Conservation (phyloP, 2,888 invertebrate species). For the Seira musarum region DNA sequence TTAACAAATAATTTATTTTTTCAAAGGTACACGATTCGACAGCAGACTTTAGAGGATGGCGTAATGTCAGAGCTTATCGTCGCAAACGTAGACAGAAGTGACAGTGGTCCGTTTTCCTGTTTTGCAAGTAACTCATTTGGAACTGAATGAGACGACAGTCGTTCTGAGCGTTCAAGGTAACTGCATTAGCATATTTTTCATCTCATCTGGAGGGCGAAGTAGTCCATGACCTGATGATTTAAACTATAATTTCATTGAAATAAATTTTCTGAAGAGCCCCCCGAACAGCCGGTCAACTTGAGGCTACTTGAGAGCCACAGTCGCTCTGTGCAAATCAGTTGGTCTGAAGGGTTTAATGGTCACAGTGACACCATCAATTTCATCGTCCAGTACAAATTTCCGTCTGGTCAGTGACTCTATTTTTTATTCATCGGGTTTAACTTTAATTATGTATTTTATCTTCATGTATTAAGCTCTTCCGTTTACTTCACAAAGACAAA, state of each 20-base stretch:
- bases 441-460: too few relatives aligned
- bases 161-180: slow-evolving; percentile 96
- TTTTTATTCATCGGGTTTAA: too few relatives aligned
- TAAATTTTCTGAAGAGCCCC: too few relatives aligned
- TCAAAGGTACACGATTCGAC: slow-evolving; percentile 80
- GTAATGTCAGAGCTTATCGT: slow-evolving; percentile 90
- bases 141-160: slow-evolving; percentile 84
- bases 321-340: slow-evolving; percentile 89
- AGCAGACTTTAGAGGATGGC: slow-evolving; percentile 85
- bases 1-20: slow-evolving; percentile 17
- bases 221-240: too few relatives aligned
- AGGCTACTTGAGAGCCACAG: slow-evolving; percentile 93
- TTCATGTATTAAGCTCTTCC: too few relatives aligned
- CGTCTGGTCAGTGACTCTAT: too few relatives aligned
- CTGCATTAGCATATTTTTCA: slow-evolving; percentile 32
- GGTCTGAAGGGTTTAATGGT: slow-evolving; percentile 94
- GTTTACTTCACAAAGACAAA: too few relatives aligned
- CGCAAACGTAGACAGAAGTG: too few relatives aligned
- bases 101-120: slow-evolving; percentile 88
- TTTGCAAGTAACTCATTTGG: slow-evolving; percentile 92
- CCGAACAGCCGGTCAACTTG: slow-evolving; percentile 90
- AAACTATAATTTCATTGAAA: too few relatives aligned
- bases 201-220: background rate
- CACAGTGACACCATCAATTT: slow-evolving; percentile 92
- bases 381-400: slow-evolving; percentile 91